Evolutionary conservation across 2,797 vertebrate species (phyloP).

Genomic region (Sitta carolinensis): DNA sequence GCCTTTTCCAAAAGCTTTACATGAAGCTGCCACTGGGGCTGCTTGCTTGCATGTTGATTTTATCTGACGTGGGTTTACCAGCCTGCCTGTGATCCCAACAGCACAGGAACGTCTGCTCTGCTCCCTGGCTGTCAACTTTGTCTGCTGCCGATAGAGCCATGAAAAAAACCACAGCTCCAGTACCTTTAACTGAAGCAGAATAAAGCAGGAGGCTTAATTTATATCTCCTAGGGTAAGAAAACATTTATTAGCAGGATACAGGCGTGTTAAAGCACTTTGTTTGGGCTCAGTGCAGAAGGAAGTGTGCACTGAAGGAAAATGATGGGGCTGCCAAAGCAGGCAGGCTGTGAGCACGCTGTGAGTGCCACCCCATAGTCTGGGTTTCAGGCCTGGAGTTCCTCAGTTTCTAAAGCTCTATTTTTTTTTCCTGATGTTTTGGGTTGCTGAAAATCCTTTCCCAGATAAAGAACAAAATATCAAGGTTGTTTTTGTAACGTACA

Average conservation of each 20-base stretch:
- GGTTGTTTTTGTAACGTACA: too few species aligned
- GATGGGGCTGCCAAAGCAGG: neutral
- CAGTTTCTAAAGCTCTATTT: too few species aligned
- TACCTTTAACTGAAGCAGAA: neutral
- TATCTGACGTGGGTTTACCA: neutral
- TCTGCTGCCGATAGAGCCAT: neutral
- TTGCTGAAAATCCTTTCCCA: too few species aligned
- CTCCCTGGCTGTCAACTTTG: neutral
- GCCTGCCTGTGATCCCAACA: neutral
- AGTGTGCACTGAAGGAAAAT: neutral
- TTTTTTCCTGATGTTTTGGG: too few species aligned
- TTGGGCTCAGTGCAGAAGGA: neutral
- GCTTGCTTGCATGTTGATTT: slow-evolving; percentile 2
- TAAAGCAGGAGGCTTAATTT: neutral
- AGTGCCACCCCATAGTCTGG: too few species aligned
- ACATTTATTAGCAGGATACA: neutral
- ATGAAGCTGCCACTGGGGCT: slow-evolving; percentile 10
- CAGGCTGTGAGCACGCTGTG: neutral
- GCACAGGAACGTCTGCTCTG: neutral
- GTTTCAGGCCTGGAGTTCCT: too few species aligned
- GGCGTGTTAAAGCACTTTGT: neutral
- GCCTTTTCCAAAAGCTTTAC: slow-evolving; percentile 31
- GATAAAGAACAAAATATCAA: too few species aligned
- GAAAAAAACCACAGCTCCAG: neutral
- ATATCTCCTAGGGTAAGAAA: neutral